Evolutionary conservation across 2,113 vertebrate species (phyloP).

Genomic region (Pseudorectes ferrugineus): DNA sequence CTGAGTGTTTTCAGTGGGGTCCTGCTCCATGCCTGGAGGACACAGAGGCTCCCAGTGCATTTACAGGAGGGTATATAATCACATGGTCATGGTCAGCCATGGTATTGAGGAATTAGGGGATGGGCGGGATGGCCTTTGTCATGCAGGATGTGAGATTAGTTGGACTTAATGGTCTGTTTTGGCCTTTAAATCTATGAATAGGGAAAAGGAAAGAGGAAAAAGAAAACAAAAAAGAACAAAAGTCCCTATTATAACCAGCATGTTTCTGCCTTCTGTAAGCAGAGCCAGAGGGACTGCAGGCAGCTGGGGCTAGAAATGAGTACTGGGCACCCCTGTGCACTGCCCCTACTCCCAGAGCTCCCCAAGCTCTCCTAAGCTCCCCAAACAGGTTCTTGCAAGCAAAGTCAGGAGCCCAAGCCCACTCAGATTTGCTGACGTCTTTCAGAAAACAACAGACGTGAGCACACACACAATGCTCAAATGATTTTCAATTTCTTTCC

Average conservation of each 20-base stretch:
- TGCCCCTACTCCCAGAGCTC: neutral
- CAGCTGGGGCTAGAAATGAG: neutral
- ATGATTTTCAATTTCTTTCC: neutral
- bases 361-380: neutral
- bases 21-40: neutral
- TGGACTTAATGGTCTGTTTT: constrained; percentile 5
- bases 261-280: neutral
- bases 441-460: neutral
- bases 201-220: neutral
- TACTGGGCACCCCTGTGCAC: neutral
- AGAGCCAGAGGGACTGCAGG: neutral
- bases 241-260: neutral
- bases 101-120: neutral
- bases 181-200: neutral
- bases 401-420: neutral
- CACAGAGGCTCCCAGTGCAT: neutral
- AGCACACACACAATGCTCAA: neutral
- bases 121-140: neutral
- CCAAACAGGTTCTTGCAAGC: neutral
- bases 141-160: constrained; percentile 22
- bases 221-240: neutral
- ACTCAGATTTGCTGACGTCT: neutral
- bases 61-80: neutral
- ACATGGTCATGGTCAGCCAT: neutral
- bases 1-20: neutral